These are phyloP conservation scores for Rhopalosiphum nymphaeae DNA, from an alignment of 2,888 invertebrate genomes.

Conservation along the genomic window DNA sequence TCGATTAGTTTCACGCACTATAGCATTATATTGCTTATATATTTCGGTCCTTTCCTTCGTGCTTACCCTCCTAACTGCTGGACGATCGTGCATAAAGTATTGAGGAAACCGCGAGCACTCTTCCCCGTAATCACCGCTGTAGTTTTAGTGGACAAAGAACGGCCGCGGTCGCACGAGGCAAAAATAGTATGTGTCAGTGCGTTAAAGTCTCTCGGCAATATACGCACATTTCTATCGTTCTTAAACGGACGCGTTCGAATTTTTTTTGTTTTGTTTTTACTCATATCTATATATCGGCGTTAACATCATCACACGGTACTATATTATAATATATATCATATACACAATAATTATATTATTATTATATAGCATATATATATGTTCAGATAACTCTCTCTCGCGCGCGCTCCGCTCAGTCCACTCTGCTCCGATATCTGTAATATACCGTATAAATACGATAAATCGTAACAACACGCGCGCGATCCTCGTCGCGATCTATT, in stretches of 20 bases:
- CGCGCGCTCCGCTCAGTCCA: not conserved
- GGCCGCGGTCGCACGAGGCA: not conserved
- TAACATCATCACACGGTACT: not conserved
- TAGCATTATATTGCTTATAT: not conserved
- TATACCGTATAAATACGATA: slow-evolving; percentile 3
- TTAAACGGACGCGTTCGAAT: not conserved
- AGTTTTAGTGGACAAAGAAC: not conserved
- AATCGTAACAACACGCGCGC: not conserved
- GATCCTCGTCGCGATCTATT: slow-evolving; percentile 20
- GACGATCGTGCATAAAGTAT: not conserved
- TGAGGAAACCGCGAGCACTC: not conserved
- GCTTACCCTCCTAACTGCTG: not conserved
- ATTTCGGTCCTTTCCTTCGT: not conserved
- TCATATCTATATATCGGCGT: not conserved
- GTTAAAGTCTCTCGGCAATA: slow-evolving; percentile 1
- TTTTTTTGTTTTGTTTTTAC: not conserved
- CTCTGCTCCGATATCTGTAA: not conserved
- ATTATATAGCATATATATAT: not conserved
- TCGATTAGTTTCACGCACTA: not conserved
- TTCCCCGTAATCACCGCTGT: not conserved
- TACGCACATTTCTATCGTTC: not conserved
- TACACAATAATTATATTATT: not conserved
- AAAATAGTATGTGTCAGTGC: slow-evolving; percentile 2
- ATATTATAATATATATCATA: slow-evolving; percentile 5
- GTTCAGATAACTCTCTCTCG: not conserved